A percentile compares a stretch with the other conserved stretches of the same genome.
Evolutionary conservation across 2,888 invertebrate genomes (phyloP).

Genomic region (Antitype chi): DNA sequence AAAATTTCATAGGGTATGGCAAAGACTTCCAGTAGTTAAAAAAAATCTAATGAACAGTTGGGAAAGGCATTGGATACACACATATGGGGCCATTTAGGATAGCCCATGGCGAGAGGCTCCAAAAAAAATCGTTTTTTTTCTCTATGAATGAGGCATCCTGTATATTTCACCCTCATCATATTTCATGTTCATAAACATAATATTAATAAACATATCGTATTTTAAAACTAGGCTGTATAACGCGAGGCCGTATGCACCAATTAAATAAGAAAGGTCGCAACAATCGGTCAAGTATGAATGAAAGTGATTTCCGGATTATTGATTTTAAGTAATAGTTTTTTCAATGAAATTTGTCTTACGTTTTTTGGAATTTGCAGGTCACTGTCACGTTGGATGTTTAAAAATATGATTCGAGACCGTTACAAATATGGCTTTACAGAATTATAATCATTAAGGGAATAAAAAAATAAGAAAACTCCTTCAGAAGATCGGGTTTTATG

Average conservation of each 20-base stretch:
- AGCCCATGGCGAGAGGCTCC: too few relatives aligned
- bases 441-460: too few relatives aligned
- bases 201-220: constrained; percentile 20
- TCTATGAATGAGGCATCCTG: neutral
- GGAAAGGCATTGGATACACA: too few relatives aligned
- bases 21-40: neutral
- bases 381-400: too few relatives aligned
- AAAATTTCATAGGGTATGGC: neutral
- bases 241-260: constrained; percentile 45
- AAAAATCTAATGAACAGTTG: neutral
- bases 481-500: too few relatives aligned
- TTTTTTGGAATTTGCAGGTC: too few relatives aligned
- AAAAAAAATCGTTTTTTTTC: too few relatives aligned
- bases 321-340: constrained; percentile 22
- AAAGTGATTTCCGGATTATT: constrained; percentile 47
- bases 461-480: too few relatives aligned
- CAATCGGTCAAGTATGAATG: constrained; percentile 54
- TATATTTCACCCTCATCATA: neutral
- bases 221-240: constrained; percentile 5
- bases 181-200: constrained; percentile 9
- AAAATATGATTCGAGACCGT: too few relatives aligned
- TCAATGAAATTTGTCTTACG: constrained; percentile 4
- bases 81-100: too few relatives aligned
- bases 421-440: too few relatives aligned
- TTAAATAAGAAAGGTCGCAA: constrained; percentile 44